Base-by-base conservation (phyloP, 2,797 vertebrate species). In the Hapalemur alaotrensis region DNA sequence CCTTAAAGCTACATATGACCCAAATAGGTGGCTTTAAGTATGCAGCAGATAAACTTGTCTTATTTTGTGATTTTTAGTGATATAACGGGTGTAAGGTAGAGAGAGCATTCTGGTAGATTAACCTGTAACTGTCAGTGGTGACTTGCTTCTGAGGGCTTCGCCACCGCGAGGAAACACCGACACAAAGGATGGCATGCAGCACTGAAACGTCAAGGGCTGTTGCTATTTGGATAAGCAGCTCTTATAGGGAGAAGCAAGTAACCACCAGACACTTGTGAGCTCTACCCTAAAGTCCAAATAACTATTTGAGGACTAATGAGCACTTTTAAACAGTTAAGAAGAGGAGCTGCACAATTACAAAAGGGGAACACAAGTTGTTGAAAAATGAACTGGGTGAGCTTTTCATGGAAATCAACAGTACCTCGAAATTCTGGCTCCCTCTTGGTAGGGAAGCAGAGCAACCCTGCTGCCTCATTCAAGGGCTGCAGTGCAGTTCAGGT, bases 211-310 rank as follows among this genome's bases (percentile, higher is more conserved):
- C 96, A 98, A 98, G 96, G 91, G 96, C 96, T 97, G 97, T 92
- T 97, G 96, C 98, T 98, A 91, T 99, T 98, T 98, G 97, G 95
- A 98, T 86, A 98, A 98, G 98, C 73, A 69, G 96, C 97, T 97
- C 96, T 93, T 76, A 90, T 54, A 95, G 94, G 72, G 84, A 94
- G 96, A n/a, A 97, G 96, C 95, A 95, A 98, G 98, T 23, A 98
- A 97, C 81, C 93, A 96, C 97, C 96, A 98, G 95, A 96, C 96
- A 96, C 97, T 98, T 95, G 73, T 94, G 52, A 59, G 59, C 93
- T 96, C 80, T 78, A 70, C 95, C 96, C 96, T 82, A 82, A 98
- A 97, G 95, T 93, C 97, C 96, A 98, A 95, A 88, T 75, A 96
- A 96, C 79, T 50, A 43, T 89, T 87, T 86, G 86, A 96, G 90